Percentiles rank a stretch among this genome's conserved stretches.
These are phyloP conservation scores for Tetraneura akinire DNA, from an alignment of 1,140 invertebrate species.

Conservation along the genomic window DNA sequence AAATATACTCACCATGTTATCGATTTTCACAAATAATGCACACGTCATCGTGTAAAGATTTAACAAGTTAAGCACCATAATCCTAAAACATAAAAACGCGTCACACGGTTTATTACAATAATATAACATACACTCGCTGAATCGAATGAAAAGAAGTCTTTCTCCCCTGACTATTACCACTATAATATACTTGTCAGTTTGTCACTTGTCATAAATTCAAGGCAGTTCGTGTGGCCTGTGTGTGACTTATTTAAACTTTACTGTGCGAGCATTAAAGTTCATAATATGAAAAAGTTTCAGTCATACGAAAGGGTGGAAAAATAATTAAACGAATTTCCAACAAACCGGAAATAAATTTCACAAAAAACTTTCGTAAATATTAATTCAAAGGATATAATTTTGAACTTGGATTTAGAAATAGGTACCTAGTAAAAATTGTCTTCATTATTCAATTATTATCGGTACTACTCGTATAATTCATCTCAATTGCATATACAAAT, in stretches of 20 bases:
- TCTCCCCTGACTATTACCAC: too few species aligned
- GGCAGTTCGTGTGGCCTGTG: too few species aligned
- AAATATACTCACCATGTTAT: slow-evolving; percentile 70
- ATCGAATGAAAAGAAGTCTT: neutral
- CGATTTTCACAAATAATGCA: slow-evolving; percentile 90
- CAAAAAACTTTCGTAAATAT: neutral
- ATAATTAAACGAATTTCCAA: neutral
- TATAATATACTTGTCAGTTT: too few species aligned
- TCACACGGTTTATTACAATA: slow-evolving; percentile 11
- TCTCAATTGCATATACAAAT: too few species aligned
- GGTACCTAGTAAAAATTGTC: too few species aligned
- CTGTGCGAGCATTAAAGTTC: neutral
- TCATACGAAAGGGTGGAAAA: too few species aligned
- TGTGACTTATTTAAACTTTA: neutral
- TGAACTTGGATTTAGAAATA: too few species aligned
- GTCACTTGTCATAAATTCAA: too few species aligned
- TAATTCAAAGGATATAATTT: too few species aligned
- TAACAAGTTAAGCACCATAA: slow-evolving; percentile 90
- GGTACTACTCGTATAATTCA: too few species aligned
- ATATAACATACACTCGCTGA: neutral
- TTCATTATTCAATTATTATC: too few species aligned
- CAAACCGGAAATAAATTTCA: neutral
- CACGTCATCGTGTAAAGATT: slow-evolving; percentile 95
- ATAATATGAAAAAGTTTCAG: neutral
- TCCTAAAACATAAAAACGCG: slow-evolving; percentile 67